These are phyloP conservation scores for Muscidifurax raptorellus DNA, from an alignment of 1,140 invertebrate genomes.

Conservation along the genomic window DNA sequence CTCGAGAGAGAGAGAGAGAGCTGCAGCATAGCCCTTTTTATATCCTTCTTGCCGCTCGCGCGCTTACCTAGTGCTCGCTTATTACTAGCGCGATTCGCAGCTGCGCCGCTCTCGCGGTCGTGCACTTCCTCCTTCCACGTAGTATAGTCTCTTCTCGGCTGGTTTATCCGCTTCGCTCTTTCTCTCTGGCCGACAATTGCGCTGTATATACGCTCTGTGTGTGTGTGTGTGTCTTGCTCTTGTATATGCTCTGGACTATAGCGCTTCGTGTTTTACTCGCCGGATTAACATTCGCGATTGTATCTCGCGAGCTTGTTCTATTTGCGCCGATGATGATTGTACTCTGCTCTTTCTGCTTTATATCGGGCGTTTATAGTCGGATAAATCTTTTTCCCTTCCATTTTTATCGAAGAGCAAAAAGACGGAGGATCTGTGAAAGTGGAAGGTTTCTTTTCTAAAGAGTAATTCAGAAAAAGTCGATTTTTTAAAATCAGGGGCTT, in stretches of 20 bases:
- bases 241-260: not conserved
- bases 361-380: too few species aligned
- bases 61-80: constrained; percentile 3
- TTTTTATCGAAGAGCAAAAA: too few species aligned
- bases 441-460: too few species aligned
- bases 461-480: too few species aligned
- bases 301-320: too few species aligned
- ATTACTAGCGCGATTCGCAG: constrained; percentile 29
- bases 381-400: too few species aligned
- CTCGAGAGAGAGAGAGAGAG: not conserved
- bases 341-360: too few species aligned
- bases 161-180: not conserved
- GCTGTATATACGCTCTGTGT: too few species aligned
- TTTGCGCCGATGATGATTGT: too few species aligned
- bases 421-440: too few species aligned
- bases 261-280: not conserved
- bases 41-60: constrained; percentile 3
- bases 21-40: not conserved
- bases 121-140: not conserved
- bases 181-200: not conserved
- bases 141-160: not conserved
- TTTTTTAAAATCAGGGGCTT: too few species aligned
- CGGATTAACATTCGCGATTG: not conserved
- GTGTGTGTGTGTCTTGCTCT: too few species aligned
- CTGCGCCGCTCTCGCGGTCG: constrained; percentile 4